Base-by-base conservation (phyloP, 2,113 vertebrate genomes). In the Natator depressus region DNA sequence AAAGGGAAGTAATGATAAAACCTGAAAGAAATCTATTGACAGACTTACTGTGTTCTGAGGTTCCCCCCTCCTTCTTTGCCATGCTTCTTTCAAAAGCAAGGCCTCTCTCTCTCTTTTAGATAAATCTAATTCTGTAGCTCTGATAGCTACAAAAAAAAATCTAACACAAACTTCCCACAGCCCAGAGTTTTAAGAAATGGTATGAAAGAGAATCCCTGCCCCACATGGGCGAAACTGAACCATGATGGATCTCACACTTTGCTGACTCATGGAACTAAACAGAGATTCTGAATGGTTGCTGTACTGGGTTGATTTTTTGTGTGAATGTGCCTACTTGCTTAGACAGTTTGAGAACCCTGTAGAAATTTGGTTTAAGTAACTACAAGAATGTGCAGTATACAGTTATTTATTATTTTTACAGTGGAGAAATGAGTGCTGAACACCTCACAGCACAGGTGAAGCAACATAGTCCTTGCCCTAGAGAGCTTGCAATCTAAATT, bases 91-190 rank as follows among this genome's bases (percentile, higher is more conserved):
- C 38, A 53, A 25, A 86, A 96, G 94, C 49, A 22, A n/a, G 16
- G 31, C 75, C 25, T 8, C 46, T 84, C 91, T 84, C 91, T 92
- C 11, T 20, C 89, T 96, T 88, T 80, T 72, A 62, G 54, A 83
- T 57, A 47, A 8, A 12, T 31, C 22, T 51, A 17, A 17, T 29
- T 83, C 1, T n/a, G 35, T 69, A n/a, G 62, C 31, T 16, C 31
- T 2, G 0, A 25, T 62, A 80, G 35, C 91, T 46, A 80, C 84
- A 59, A 94, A 84, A 90, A 49, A 38, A 27, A 35, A 62, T 76
- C 80, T 82, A 6, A 93, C 82, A 29, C 35, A 80, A 51, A 90
- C 75, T 8, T 88, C 10, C 8, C 59, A 29, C 24, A 35, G 0
- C 46, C 22, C 38, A 38, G 17, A 86, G 94, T 93, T n/a, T 88